Evolutionary conservation across 2,888 invertebrate genomes (phyloP).

Genomic region (Stegophylla sp.): DNA sequence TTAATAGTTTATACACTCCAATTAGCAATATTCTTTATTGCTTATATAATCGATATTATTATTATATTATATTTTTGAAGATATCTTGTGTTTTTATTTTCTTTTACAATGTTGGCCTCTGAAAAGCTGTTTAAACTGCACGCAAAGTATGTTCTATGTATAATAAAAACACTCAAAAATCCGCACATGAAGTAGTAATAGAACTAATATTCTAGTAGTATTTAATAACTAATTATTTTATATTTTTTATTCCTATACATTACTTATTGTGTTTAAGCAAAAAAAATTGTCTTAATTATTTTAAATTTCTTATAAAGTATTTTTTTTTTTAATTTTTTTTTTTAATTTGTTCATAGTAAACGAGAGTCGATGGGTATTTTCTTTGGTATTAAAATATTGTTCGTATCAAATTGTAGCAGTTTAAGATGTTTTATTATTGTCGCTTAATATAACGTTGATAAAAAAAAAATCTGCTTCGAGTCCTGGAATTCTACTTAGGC

Average conservation of each 20-base stretch:
- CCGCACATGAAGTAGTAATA: not conserved
- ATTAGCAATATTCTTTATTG: constrained; percentile 17
- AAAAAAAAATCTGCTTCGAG: not conserved
- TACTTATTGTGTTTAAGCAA: too few relatives aligned
- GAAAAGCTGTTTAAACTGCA: not conserved
- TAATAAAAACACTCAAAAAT: not conserved
- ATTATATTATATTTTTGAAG: not conserved
- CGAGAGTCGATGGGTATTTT: not conserved
- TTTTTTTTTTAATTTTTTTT: too few relatives aligned
- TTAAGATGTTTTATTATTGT: not conserved
- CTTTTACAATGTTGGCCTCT: not conserved
- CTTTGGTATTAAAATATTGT: not conserved
- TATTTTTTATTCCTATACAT: not conserved
- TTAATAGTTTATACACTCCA: constrained; percentile 24
- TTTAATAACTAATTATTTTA: not conserved
- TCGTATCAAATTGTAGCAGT: not conserved
- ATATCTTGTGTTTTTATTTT: not conserved
- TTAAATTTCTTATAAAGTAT: too few relatives aligned
- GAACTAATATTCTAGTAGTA: not conserved
- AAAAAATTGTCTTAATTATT: too few relatives aligned
- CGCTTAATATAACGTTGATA: not conserved
- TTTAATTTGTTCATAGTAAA: too few relatives aligned
- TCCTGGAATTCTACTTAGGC: not conserved
- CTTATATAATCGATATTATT: not conserved
- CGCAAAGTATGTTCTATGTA: not conserved